Percentiles rank a stretch among this genome's conserved stretches.
Conservation (phyloP, 2,888 invertebrate species). For the Sturmia bella region DNA sequence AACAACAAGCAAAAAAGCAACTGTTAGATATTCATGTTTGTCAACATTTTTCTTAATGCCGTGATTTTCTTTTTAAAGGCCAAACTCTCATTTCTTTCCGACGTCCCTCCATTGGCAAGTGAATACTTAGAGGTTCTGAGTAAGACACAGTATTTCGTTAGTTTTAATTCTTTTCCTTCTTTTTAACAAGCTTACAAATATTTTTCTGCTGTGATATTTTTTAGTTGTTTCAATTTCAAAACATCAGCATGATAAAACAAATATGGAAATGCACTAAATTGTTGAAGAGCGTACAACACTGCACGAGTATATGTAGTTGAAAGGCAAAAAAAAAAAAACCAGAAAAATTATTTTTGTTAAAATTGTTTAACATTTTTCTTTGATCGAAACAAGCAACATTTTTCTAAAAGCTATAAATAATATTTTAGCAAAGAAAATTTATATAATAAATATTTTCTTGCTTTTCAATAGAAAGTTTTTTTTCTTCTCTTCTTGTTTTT, state of each 20-base stretch:
- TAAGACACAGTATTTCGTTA: neutral
- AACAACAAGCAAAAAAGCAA: slow-evolving; percentile 28
- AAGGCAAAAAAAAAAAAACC: neutral
- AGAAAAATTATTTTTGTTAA: neutral
- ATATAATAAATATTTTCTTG: no score
- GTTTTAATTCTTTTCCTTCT: slow-evolving; percentile 19
- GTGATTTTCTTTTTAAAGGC: slow-evolving; percentile 9
- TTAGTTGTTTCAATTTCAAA: slow-evolving; percentile 43
- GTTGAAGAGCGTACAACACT: slow-evolving; percentile 10
- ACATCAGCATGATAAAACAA: slow-evolving; percentile 37
- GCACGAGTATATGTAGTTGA: neutral
- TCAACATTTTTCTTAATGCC: slow-evolving; percentile 58
- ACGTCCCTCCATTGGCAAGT: no score
- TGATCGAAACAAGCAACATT: neutral
- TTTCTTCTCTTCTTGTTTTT: no score
- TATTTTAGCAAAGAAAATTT: no score
- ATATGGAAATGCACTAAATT: slow-evolving; percentile 42
- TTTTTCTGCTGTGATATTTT: neutral
- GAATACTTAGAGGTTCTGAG: no score
- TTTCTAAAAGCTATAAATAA: no score
- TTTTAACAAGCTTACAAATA: neutral
- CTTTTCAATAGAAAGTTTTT: no score
- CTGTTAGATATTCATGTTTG: slow-evolving; percentile 62
- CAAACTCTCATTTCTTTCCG: slow-evolving; percentile 23
- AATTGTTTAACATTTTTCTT: slow-evolving; percentile 34